Evolutionary conservation across 2,888 invertebrate species (phyloP).

Genomic region (Hypselothyrea guttata): DNA sequence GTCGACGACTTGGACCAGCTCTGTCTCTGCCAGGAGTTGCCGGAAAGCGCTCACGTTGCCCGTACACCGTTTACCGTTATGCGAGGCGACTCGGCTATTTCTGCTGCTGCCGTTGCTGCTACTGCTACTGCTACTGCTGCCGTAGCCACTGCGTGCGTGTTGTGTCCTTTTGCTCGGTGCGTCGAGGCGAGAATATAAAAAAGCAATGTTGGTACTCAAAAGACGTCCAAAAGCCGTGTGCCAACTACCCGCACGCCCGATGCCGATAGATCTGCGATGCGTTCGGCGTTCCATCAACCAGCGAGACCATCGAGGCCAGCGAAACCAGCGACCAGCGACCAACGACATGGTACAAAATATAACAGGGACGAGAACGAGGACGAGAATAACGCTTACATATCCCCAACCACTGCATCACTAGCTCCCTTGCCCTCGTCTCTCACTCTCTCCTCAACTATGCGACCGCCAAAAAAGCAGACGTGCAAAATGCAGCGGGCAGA

Average conservation of each 20-base stretch:
- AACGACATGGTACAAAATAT: conserved; percentile 45
- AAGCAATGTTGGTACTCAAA: conserved; percentile 81
- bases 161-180: conserved; percentile 66
- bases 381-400: conserved; percentile 44
- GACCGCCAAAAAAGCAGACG: conserved; percentile 65
- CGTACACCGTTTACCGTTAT: conserved; percentile 42
- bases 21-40: conserved; percentile 63
- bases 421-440: not conserved
- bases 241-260: conserved; percentile 79
- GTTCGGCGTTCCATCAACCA: conserved; percentile 78
- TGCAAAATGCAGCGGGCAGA: conserved; percentile 66
- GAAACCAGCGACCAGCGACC: conserved; percentile 43
- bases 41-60: conserved; percentile 25
- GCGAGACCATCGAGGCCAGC: conserved; percentile 15
- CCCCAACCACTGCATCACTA: conserved; percentile 3
- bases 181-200: conserved; percentile 80
- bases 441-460: conserved; percentile 22
- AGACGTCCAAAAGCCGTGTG: conserved; percentile 82
- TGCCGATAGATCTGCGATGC: conserved; percentile 79
- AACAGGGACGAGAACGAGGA: conserved; percentile 36
- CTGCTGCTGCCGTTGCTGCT: conserved; percentile 44
- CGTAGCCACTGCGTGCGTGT: conserved; percentile 35
- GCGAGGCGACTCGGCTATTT: conserved; percentile 37
- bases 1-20: conserved; percentile 76
- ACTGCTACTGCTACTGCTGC: conserved; percentile 38